Evolutionary conservation across 1,140 invertebrate genomes (phyloP).

Genomic region (Drosophila ohnishii): DNA sequence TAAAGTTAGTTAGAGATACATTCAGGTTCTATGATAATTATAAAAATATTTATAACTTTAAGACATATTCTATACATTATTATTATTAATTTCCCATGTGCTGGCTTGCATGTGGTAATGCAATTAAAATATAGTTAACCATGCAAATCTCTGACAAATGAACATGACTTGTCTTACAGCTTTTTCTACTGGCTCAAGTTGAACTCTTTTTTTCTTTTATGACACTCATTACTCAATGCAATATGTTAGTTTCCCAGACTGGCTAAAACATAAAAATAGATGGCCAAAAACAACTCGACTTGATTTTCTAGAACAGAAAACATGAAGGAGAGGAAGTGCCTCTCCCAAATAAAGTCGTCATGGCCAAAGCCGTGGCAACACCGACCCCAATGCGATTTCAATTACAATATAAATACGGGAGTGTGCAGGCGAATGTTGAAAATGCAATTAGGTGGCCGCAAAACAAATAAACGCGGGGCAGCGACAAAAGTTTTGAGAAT

Average conservation of each 20-base stretch:
- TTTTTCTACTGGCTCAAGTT: conserved; percentile 28
- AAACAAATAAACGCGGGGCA: conserved; percentile 56
- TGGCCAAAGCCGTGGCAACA: conserved; percentile 4
- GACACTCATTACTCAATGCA: conserved; percentile 20
- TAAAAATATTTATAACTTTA: neutral
- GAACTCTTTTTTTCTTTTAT: conserved; percentile 20
- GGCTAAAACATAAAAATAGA: conserved; percentile 26
- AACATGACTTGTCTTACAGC: conserved; percentile 7
- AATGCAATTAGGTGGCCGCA: conserved; percentile 72
- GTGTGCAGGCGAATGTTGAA: conserved; percentile 41
- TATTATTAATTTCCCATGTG: neutral
- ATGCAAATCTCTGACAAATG: conserved; percentile 11
- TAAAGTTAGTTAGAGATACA: too few relatives aligned
- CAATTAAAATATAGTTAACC: conserved; percentile 35
- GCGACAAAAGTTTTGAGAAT: conserved; percentile 44
- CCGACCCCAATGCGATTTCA: conserved; percentile 29
- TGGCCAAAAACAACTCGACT: conserved; percentile 13
- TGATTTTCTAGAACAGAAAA: neutral
- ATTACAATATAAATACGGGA: conserved; percentile 46
- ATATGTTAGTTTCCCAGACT: conserved; percentile 35
- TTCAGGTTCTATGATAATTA: too few relatives aligned
- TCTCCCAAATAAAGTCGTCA: conserved; percentile 46
- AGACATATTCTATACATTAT: neutral
- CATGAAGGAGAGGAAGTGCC: conserved; percentile 24
- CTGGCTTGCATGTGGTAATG: conserved; percentile 1